Evolutionary conservation across 2,113 vertebrate species (phyloP).

Genomic region (Megaptera novaeangliae): DNA sequence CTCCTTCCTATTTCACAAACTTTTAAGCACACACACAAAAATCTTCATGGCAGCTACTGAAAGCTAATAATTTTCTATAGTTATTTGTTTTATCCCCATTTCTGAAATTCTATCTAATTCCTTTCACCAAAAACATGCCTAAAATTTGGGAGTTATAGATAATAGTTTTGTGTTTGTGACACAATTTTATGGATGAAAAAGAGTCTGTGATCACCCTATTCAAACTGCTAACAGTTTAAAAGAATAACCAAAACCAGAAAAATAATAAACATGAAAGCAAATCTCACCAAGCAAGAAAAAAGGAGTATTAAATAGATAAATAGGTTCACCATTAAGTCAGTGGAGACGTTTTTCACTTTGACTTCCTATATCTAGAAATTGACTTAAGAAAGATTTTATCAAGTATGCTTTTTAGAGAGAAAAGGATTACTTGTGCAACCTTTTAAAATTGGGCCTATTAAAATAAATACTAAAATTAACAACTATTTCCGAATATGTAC

Average conservation of each 20-base stretch:
- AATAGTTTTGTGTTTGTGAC: not conserved
- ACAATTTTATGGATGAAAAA: not conserved
- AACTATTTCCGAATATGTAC: not conserved
- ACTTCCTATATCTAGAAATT: not conserved
- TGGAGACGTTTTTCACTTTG: not conserved
- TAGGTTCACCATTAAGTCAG: not conserved
- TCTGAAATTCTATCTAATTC: constrained; percentile 24
- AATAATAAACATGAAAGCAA: not conserved
- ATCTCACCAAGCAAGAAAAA: constrained; percentile 27
- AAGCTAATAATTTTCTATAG: constrained; percentile 18
- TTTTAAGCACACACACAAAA: constrained; percentile 3
- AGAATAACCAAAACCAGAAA: not conserved
- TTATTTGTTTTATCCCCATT: constrained; percentile 17
- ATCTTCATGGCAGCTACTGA: not conserved
- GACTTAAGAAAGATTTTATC: not conserved
- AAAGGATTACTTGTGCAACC: not conserved
- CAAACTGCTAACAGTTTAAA: not conserved
- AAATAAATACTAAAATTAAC: constrained; percentile 31
- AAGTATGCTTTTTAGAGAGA: not conserved
- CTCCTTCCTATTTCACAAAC: not conserved
- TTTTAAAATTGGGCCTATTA: not conserved
- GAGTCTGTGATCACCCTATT: not conserved
- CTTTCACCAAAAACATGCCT: constrained; percentile 11
- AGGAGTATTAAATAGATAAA: not conserved
- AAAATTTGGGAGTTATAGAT: not conserved